Base-by-base conservation (phyloP, 53 echinoderm and acorn worm genomes). In the Holothuria leucospilota region DNA sequence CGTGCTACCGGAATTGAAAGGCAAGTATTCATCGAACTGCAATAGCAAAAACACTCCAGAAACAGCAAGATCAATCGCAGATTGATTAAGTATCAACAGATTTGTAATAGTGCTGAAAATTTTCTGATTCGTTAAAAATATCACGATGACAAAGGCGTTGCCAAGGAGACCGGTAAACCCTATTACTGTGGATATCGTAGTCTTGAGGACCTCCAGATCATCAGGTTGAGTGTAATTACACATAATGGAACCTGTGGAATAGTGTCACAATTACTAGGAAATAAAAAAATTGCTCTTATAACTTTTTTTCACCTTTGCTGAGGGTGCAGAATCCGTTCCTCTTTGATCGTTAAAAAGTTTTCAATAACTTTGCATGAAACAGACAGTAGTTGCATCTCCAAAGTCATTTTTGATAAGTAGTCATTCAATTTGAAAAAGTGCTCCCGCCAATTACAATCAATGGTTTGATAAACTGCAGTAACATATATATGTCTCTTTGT, bases 51-150 rank as follows among this genome's bases (percentile, higher is more conserved):
- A 83, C 6, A 63, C 67, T 26, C 4, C 29, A 6, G 84, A 83
- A 7, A 67, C 84, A 18, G 84, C 65, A 41, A 83, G 39, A 67
- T 83, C 84, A 28, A 83, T 53, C 15, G 51, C 42, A 13, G 84
- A 83, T 42, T 83, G 84, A 29, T 83, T 83, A 14, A 83, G 51
- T 20, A 83, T 83, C 51, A 83, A 21, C 18, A 83, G 39, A 46
- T 83, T 83, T 23, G 84, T 83, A 5, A 83, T 83, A 2, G 84
- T 66, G 25, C 41, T 66, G 63, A 83, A 83, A n/a, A 67, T 83
- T 20, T 65, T 66, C 68, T 67, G 40, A 53, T 83, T 64, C 16
- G 42, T 11, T 28, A 83, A 11, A 38, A 83, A 83, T 23, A 83
- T 53, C 12, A 66, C 25, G 42, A 83, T 83, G 8, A 83, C 84